Evolutionary conservation across 2,888 invertebrate genomes (phyloP).

Genomic region (Dolichopus griseipennis): DNA sequence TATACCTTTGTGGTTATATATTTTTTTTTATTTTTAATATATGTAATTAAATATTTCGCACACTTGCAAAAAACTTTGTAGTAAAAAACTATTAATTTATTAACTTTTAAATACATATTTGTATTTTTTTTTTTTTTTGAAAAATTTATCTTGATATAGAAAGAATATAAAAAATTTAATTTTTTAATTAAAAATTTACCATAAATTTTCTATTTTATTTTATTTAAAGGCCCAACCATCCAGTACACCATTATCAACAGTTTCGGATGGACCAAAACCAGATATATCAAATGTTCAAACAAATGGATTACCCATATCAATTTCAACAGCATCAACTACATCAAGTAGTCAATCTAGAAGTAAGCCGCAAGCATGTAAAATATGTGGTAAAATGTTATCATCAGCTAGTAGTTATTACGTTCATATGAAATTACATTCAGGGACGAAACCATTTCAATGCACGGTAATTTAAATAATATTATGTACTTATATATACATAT

Average conservation of each 20-base stretch:
- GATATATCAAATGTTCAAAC: slow-evolving; percentile 25
- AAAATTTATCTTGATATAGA: too few relatives aligned
- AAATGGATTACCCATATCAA: slow-evolving; percentile 26
- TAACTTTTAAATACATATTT: background rate
- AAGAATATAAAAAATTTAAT: background rate
- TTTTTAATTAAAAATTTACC: background rate
- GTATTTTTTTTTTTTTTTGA: background rate
- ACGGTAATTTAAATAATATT: slow-evolving; percentile 35
- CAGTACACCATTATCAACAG: slow-evolving; percentile 25
- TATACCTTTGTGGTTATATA: too few relatives aligned
- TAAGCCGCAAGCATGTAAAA: slow-evolving; percentile 68
- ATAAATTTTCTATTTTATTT: background rate
- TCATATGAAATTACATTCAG: slow-evolving; percentile 74
- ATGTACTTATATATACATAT: too few relatives aligned
- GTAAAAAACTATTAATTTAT: too few relatives aligned
- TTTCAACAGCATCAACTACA: slow-evolving; percentile 23
- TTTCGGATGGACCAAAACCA: slow-evolving; percentile 28
- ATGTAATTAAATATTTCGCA: background rate
- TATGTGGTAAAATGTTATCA: slow-evolving; percentile 67
- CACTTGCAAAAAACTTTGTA: background rate
- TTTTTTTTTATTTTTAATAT: background rate
- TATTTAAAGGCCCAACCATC: slow-evolving; percentile 25
- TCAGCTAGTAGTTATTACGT: slow-evolving; percentile 72
- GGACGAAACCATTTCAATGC: slow-evolving; percentile 71
- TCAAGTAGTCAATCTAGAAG: slow-evolving; percentile 46